Conservation (phyloP, 2,797 vertebrate species). For the Sebastes trivittatus region DNA sequence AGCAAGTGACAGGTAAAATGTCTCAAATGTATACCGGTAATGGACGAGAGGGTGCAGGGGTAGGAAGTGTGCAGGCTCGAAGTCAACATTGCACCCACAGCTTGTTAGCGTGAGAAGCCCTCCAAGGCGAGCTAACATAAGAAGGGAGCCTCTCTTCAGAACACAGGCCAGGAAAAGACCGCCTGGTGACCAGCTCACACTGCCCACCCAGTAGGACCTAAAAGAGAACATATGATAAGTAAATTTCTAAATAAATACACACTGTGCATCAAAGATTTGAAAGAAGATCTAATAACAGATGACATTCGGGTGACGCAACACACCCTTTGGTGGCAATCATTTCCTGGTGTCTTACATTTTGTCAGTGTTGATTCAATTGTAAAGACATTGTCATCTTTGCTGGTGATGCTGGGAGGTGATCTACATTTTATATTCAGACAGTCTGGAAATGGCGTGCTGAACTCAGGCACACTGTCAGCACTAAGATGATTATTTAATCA, state of each 20-base stretch:
- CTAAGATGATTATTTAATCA: neutral
- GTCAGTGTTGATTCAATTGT: neutral
- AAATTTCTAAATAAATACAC: neutral
- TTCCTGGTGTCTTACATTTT: neutral
- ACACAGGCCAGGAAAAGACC: slow-evolving; percentile 93
- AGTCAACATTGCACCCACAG: slow-evolving; percentile 91
- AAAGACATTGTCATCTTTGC: neutral
- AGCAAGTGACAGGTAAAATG: neutral
- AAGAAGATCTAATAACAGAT: neutral
- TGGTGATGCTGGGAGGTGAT: neutral
- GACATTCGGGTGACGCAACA: neutral
- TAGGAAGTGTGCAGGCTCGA: slow-evolving; percentile 94
- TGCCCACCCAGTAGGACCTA: slow-evolving; percentile 96
- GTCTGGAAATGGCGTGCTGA: neutral
- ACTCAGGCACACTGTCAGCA: neutral
- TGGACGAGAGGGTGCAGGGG: slow-evolving; percentile 96
- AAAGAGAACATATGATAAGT: neutral
- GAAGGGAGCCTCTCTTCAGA: slow-evolving; percentile 92
- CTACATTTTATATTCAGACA: neutral
- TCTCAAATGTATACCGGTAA: slow-evolving; percentile 84
- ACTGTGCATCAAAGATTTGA: neutral
- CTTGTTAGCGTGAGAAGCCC: slow-evolving; percentile 89
- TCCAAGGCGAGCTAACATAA: slow-evolving; percentile 89
- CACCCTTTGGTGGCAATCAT: neutral
- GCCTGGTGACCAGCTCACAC: slow-evolving; percentile 89